Conservation (phyloP, 2,797 vertebrate species). For the Pelobates cultripes region DNA sequence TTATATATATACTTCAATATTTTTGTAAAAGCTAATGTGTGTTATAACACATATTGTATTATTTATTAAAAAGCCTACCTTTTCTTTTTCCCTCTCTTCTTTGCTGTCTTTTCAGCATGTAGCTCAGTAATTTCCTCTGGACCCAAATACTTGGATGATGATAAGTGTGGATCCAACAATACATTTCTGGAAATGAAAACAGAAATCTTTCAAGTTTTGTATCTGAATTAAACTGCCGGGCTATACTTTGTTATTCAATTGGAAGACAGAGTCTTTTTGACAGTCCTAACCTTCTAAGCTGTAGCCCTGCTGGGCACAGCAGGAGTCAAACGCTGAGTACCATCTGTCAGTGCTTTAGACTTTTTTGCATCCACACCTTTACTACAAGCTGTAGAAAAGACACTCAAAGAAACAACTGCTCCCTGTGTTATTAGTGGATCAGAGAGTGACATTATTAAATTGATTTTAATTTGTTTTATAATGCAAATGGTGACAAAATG, state of each 20-base stretch:
- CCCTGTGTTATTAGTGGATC: constrained; percentile 62
- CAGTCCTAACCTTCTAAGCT: constrained; percentile 97
- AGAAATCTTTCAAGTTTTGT: constrained; percentile 78
- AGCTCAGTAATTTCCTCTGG: constrained; percentile 21
- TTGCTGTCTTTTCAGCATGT: constrained; percentile 9
- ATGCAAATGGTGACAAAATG: constrained; percentile 2
- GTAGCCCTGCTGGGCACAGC: constrained; percentile 94
- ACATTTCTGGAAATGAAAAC: constrained; percentile 47
- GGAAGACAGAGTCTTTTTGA: constrained; percentile 97
- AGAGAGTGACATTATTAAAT: constrained; percentile 25
- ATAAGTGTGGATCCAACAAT: constrained; percentile 19
- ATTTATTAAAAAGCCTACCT: background rate
- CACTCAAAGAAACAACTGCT: constrained; percentile 63
- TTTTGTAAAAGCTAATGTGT: too few species aligned
- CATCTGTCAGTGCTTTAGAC: constrained; percentile 95
- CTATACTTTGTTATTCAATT: constrained; percentile 92
- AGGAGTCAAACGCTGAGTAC: constrained; percentile 90
- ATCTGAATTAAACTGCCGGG: constrained; percentile 87
- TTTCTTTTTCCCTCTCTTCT: constrained; percentile 17
- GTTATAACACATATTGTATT: too few species aligned
- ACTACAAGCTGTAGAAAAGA: constrained; percentile 67
- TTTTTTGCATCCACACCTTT: constrained; percentile 61
- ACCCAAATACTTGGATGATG: constrained; percentile 19
- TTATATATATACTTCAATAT: too few species aligned
- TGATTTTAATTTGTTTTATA: constrained; percentile 30